phyloP scores from a whole-genome alignment of 2,113 vertebrate species.

The Esox niger region DNA sequence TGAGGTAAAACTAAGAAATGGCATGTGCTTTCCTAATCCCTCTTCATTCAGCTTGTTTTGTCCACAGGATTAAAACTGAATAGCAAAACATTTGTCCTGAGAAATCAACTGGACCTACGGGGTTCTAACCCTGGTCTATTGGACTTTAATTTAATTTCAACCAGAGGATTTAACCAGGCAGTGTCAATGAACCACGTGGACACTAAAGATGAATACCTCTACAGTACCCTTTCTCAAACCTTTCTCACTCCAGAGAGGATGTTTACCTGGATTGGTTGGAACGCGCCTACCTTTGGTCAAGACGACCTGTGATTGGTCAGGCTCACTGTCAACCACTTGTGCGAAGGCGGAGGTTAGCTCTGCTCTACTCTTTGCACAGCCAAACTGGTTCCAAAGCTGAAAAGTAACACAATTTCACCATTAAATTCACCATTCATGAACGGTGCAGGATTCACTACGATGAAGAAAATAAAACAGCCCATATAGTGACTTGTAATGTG shows the following conservation, averaged over 20 bases:
- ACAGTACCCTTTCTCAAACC: background rate
- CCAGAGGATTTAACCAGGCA: too few relatives aligned
- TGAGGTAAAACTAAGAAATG: constrained; percentile 37
- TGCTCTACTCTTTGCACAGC: constrained; percentile 79
- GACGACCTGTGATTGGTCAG: constrained; percentile 73
- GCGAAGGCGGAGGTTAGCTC: constrained; percentile 79
- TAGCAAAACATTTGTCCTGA: too few relatives aligned
- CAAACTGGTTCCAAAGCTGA: constrained; percentile 87
- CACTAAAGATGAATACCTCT: too few relatives aligned
- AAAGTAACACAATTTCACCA: constrained; percentile 19
- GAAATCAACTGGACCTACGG: background rate
- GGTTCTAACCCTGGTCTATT: background rate
- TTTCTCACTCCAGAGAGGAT: constrained; percentile 14
- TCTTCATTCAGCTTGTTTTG: constrained; percentile 3
- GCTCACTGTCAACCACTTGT: constrained; percentile 60
- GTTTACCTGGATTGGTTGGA: constrained; percentile 38
- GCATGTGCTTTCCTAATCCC: constrained; percentile 60
- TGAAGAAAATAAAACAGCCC: background rate
- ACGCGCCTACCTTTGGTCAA: constrained; percentile 84
- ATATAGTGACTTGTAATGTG: background rate
- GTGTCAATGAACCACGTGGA: background rate
- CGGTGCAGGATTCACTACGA: background rate
- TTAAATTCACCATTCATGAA: background rate
- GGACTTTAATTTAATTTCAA: background rate
- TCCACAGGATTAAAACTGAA: constrained; percentile 15